Evolutionary conservation across 2,888 invertebrate genomes (phyloP), one percentile per base, ranked within the genome.

Genomic region (Eilema depressum): DNA sequence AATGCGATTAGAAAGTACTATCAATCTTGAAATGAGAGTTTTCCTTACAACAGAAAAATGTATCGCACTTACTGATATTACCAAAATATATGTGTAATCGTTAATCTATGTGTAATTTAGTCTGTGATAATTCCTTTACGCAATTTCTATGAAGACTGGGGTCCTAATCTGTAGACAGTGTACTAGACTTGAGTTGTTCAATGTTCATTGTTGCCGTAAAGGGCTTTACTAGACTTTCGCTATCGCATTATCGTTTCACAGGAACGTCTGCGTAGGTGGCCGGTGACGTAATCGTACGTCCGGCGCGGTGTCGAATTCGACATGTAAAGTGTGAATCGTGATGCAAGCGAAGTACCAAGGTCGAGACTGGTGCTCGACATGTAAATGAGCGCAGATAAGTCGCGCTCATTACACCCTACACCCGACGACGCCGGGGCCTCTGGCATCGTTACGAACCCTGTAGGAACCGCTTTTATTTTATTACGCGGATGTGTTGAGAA

Each of bases 351-450:
- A 89, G 91, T 91, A 93, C 91, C 94, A 94, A 94, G 94, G 95
- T 93, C 94, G 93, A 88, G 89, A 88, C 88, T 90, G 89, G 89
- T 88, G 91, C 91, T 90, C 83, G 85, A 91, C 90, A 94, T 94
- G 94, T 89, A 94, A 95, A 95, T 94, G 91, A 91, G 90, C 88
- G 81, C 82, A 92, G 93, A 94, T 94, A 94, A 93, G 92, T 91
- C 90, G 88, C 88, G 88, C 90, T 94, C 92, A 93, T 94, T 93
- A 94, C 92, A 88, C 87, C 85, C 88, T 83, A 89, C 90, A 90
- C 88, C 88, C 90, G 86, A 84, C 90, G 86, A 84, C 87, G 83
- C 83, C 87, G 87, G 84, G 86, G 88, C 88, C 89, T 88, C 81
- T 83, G 86, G 85, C 80, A 87, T 88, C 90, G 91, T 93, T 91